Conservation (phyloP, 1,140 invertebrate genomes). For the Drosophila equinoxialis region DNA sequence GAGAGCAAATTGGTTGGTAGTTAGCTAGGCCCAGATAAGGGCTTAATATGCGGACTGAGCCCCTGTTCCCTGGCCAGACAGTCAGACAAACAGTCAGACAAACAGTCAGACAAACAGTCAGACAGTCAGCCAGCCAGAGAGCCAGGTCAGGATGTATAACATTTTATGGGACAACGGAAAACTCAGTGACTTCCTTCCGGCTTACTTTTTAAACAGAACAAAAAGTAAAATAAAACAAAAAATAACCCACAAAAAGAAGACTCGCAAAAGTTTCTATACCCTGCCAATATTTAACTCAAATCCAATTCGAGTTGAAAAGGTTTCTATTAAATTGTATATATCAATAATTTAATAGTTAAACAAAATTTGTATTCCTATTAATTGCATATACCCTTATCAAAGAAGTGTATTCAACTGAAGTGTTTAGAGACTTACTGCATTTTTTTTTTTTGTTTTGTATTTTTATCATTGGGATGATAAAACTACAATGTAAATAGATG, state of each 20-base stretch:
- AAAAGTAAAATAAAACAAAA: neutral
- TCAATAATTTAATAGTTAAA: too few species aligned
- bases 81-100: neutral
- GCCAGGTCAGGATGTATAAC: constrained; percentile 63
- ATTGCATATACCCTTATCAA: neutral
- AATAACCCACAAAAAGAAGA: neutral
- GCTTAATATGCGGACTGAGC: constrained; percentile 53
- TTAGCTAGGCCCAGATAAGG: constrained; percentile 22
- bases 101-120: neutral
- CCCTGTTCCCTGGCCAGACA: too few species aligned
- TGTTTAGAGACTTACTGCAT: neutral
- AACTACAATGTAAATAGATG: neutral
- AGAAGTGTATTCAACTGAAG: neutral
- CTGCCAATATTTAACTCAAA: neutral
- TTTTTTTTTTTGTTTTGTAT: neutral
- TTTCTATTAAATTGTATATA: too few species aligned
- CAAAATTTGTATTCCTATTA: neutral
- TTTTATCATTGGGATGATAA: neutral
- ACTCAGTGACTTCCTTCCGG: constrained; percentile 74
- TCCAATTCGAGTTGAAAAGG: neutral
- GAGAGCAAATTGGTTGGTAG: neutral
- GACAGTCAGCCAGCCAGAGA: neutral
- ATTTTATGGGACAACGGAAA: constrained; percentile 78
- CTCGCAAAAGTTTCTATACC: neutral
- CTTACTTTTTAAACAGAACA: constrained; percentile 49